Percentiles rank a stretch among this genome's conserved stretches.
These are phyloP conservation scores for Caenorhabditis sinica DNA, from an alignment of 2,888 invertebrate species.

Conservation along the genomic window DNA sequence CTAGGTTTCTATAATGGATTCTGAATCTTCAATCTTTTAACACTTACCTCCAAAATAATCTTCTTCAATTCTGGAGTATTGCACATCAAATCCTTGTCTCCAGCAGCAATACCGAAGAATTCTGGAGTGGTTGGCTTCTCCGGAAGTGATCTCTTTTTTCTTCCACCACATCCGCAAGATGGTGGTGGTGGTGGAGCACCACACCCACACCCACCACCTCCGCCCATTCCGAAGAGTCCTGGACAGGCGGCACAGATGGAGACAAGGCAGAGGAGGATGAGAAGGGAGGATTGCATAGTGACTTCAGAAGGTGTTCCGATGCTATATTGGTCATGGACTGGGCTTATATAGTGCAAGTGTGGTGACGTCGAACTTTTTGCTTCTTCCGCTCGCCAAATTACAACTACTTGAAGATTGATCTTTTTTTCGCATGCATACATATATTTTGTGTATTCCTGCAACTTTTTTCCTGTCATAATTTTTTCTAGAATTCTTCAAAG, in stretches of 20 bases:
- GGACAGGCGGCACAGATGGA: constrained; percentile 60
- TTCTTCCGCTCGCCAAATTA: constrained; percentile 2
- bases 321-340: not conserved
- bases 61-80: constrained; percentile 64
- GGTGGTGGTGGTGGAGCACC: constrained; percentile 65
- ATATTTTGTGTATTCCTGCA: not conserved
- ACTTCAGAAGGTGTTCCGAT: constrained; percentile 21
- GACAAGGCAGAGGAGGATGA: constrained; percentile 42
- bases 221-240: constrained; percentile 59
- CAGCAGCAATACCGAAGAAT: constrained; percentile 60
- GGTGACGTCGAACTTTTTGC: constrained; percentile 10
- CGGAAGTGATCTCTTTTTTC: constrained; percentile 62
- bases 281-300: constrained; percentile 48
- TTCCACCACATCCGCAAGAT: constrained; percentile 63
- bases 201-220: constrained; percentile 66
- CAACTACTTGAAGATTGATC: constrained; percentile 8
- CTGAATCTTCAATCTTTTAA: not conserved
- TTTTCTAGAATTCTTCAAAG: not conserved
- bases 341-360: constrained; percentile 27
- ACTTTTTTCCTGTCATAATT: not conserved
- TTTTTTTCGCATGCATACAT: constrained; percentile 2
- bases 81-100: constrained; percentile 53
- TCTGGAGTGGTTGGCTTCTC: constrained; percentile 56
- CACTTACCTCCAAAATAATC: constrained; percentile 51
- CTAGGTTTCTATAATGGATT: too few relatives aligned